Evolutionary conservation across 2,888 invertebrate species (phyloP), one percentile per base, ranked within the genome.

Genomic region (Lissonota sp.): DNA sequence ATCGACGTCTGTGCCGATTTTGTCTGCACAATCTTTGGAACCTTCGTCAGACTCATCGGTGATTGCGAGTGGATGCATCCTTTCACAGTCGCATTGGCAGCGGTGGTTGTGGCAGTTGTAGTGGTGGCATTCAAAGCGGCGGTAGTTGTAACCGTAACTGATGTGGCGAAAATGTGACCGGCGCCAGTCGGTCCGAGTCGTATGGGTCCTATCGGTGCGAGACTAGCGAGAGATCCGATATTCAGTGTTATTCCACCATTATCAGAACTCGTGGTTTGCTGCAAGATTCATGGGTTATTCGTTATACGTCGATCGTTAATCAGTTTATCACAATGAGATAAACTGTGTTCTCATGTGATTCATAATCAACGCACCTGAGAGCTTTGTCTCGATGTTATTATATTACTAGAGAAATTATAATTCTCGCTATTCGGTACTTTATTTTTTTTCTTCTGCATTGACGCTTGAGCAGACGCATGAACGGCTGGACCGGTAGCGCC

Each of bases 171-270:
- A 8, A 75, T 71, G 69, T 86, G 84, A 60, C 77, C 83, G 4
- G 85, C 78, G 3, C 87, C 67, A n/a, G 87, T 84, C 1, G 91
- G 89, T 10, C 89, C 87, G 63, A 93, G 86, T 78, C 91, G 89
- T 70, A 93, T 90, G 3, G 92, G 92, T 2, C 93, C 93, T 26
- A 92, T 89, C 0, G 93, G 92, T 7, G 92, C 90, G 55, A 93
- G 78, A 84, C 93, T 93, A 2, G 93, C 93, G 57, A 93, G 82
- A 0, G 93, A 92, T 10, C 93, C 93, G 44, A 93, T 92, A 72
- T 93, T 93, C 14, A 93, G 86, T 0, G 93, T 93, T 64, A 93
- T 92, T n/a, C 93, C 92, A 26, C 90, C 89, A 44, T 88, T 87
- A 4, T 87, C 84, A 60, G 89, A 83, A 71, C 62, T 87, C 0